phyloP scores from a whole-genome alignment of 2,888 invertebrate species.

The Rutpela maculata region DNA sequence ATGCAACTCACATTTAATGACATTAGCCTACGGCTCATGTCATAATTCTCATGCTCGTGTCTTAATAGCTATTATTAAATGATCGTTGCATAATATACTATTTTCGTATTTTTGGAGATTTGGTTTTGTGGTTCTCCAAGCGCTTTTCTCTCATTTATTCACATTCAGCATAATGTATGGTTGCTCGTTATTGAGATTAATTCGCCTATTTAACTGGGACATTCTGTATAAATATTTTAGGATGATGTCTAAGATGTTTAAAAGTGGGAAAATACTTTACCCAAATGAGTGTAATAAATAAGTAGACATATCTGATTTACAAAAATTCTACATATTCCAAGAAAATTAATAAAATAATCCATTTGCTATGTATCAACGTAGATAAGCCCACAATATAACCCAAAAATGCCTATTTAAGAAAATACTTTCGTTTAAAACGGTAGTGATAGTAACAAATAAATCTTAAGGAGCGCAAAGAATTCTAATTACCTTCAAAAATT shows the following conservation, averaged over 20 bases:
- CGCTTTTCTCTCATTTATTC: too few species aligned
- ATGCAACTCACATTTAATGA: too few species aligned
- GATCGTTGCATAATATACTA: too few species aligned
- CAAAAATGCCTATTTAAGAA: background rate
- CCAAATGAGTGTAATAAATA: background rate
- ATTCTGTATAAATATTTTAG: background rate
- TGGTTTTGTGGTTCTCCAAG: too few species aligned
- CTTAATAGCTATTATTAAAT: too few species aligned
- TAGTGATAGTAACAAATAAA: slow-evolving; percentile 23
- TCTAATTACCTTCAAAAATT: slow-evolving; percentile 39
- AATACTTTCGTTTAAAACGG: background rate
- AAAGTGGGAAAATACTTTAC: background rate
- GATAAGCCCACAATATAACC: background rate
- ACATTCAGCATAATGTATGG: too few species aligned
- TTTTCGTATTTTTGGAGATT: too few species aligned
- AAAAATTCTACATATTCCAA: background rate
- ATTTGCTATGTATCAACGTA: background rate
- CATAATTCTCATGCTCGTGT: too few species aligned
- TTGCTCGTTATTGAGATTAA: too few species aligned
- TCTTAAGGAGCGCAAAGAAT: slow-evolving; percentile 24
- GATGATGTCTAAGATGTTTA: background rate
- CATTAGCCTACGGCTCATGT: too few species aligned
- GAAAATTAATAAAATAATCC: background rate
- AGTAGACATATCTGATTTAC: background rate
- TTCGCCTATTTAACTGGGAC: background rate